These are phyloP conservation scores for Acipenser ruthenus DNA, from an alignment of 2,797 vertebrate species.

Conservation along the genomic window DNA sequence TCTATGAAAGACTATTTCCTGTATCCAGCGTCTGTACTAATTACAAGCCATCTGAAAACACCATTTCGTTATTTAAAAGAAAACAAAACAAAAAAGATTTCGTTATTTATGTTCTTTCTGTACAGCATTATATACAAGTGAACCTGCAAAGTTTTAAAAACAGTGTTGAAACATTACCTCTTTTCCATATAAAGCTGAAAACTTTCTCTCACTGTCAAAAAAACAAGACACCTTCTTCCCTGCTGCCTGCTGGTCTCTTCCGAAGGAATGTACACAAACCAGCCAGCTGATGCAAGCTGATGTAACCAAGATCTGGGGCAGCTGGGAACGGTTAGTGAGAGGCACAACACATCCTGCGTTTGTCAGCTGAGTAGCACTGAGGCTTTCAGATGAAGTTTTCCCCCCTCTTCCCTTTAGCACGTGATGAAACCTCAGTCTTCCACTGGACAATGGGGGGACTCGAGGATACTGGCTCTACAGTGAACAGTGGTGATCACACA, in stretches of 20 bases:
- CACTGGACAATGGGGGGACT: slow-evolving; percentile 37
- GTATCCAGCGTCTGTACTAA: background rate
- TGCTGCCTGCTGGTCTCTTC: slow-evolving; percentile 3
- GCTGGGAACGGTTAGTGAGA: slow-evolving; percentile 44
- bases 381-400: slow-evolving; percentile 35
- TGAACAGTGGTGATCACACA: slow-evolving; percentile 24
- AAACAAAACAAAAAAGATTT: background rate
- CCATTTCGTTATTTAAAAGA: no score
- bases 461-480: slow-evolving; percentile 44
- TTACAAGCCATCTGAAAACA: no score
- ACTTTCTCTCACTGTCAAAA: background rate
- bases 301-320: slow-evolving; percentile 41
- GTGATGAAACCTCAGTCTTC: slow-evolving; percentile 46
- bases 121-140: background rate
- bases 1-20: background rate
- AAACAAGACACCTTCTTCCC: slow-evolving; percentile 6
- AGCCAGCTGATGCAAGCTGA: slow-evolving; percentile 37
- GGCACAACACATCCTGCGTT: slow-evolving; percentile 37
- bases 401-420: slow-evolving; percentile 55
- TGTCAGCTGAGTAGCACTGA: slow-evolving; percentile 2
- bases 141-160: slow-evolving; percentile 13
- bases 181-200: background rate
- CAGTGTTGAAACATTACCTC: slow-evolving; percentile 10
- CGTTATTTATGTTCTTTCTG: background rate
- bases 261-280: slow-evolving; percentile 19